Conservation (phyloP, 2,888 invertebrate genomes). For the Gryllus longicercus region DNA sequence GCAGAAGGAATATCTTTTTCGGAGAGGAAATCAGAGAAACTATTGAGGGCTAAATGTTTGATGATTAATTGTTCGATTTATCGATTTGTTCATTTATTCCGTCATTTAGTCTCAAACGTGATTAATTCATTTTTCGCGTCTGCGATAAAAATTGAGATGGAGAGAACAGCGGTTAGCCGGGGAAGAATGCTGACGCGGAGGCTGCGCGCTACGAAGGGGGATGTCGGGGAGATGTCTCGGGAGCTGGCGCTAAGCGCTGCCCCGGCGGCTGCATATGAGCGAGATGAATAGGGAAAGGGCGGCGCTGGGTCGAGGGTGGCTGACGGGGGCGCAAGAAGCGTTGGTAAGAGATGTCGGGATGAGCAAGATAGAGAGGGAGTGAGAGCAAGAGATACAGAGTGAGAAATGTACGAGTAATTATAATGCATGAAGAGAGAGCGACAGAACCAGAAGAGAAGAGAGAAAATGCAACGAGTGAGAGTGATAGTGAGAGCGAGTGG, state of each 20-base stretch:
- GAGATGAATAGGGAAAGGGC: not conserved
- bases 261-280: not conserved
- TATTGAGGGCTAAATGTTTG: not conserved
- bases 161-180: not conserved
- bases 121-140: conserved; percentile 5
- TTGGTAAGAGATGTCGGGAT: not conserved
- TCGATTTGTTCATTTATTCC: conserved; percentile 8
- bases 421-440: too few relatives aligned
- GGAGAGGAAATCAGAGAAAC: not conserved
- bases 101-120: not conserved
- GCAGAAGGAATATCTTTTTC: not conserved
- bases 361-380: too few relatives aligned
- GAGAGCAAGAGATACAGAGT: too few relatives aligned
- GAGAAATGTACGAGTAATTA: too few relatives aligned
- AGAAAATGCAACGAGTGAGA: too few relatives aligned
- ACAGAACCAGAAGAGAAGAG: too few relatives aligned
- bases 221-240: not conserved
- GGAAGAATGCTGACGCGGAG: not conserved
- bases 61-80: conserved; percentile 2
- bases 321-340: not conserved
- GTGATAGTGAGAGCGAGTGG: too few relatives aligned
- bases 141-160: not conserved
- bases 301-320: not conserved
- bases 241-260: too few relatives aligned
- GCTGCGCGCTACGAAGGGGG: not conserved